Conservation (phyloP, 2,888 invertebrate genomes). For the Drosophila mulleri region DNA sequence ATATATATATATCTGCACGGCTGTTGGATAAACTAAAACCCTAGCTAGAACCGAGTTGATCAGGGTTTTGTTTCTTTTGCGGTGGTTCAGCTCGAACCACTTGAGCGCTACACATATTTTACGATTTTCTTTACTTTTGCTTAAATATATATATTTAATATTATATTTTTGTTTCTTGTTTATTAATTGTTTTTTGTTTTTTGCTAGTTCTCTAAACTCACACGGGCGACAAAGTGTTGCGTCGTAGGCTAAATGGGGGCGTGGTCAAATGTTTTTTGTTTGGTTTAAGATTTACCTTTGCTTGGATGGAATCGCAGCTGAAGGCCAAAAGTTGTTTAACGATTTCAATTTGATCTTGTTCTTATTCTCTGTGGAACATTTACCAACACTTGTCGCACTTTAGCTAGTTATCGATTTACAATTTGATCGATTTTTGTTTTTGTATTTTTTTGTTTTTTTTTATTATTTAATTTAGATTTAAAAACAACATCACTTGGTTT, state of each 20-base stretch:
- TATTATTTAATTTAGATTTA: slow-evolving; percentile 60
- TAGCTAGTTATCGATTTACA: slow-evolving; percentile 53
- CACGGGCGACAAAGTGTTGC: slow-evolving; percentile 58
- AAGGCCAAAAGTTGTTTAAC: slow-evolving; percentile 56
- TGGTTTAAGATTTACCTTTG: slow-evolving; percentile 64
- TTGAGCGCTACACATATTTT: slow-evolving; percentile 46
- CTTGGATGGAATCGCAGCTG: slow-evolving; percentile 65
- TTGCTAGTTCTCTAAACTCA: slow-evolving; percentile 40
- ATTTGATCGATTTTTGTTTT: slow-evolving; percentile 18
- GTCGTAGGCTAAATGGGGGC: slow-evolving; percentile 13
- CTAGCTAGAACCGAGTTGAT: slow-evolving; percentile 72
- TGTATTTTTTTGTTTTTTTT: slow-evolving; percentile 38
- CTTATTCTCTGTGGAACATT: slow-evolving; percentile 23
- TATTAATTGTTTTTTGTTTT: slow-evolving; percentile 12
- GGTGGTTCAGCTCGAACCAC: slow-evolving; percentile 48
- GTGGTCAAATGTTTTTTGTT: slow-evolving; percentile 27
- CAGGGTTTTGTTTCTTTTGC: slow-evolving; percentile 16
- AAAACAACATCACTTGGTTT: slow-evolving; percentile 84
- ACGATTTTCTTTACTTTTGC: slow-evolving; percentile 9
- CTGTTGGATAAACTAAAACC: slow-evolving; percentile 58
- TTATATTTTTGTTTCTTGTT: not conserved
- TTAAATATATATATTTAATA: slow-evolving; percentile 10
- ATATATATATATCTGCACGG: slow-evolving; percentile 50
- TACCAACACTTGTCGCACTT: slow-evolving; percentile 74
- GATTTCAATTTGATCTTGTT: not conserved